Evolutionary conservation across 2,888 invertebrate species (phyloP), one percentile per base, ranked within the genome.

Genomic region (Ferrisia virgata): DNA sequence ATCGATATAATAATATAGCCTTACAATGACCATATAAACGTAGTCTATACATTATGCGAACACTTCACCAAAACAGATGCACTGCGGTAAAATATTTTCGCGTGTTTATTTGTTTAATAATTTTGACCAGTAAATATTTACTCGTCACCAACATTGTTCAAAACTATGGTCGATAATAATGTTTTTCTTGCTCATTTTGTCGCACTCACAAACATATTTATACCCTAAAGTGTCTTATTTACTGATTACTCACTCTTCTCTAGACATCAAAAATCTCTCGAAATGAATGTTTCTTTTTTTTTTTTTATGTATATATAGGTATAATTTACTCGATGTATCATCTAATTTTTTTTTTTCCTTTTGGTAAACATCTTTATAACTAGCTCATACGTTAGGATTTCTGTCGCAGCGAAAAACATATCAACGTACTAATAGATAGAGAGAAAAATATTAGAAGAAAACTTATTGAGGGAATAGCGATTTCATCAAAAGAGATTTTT

Each of bases 41-140:
- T 15, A 43, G 2, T 43, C 4, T 15, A 15, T 2, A 28, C 22
- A 58, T 25, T 25, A 58, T 25, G 58, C 9, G 58, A 2, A 58
- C 58, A 58, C 22, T 58, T 58, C 25, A 64, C 64, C 28, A 28
- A 28, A 64, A 5, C 64, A 28, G 15, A 64, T 64, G 13, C 18
- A 64, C 28, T 64, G 64, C 28, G 64, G 64, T 18, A 8, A 64
- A 64, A 64, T 4, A 25, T 13, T 64, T 64, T 22, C 53, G n/a
- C n/a, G 15, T 64, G 64, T 64, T 64, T 64, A 64, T 64, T 64
- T 64, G 28, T 28, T 64, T 28, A 64, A 64, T 64, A 64, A 53
- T 64, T 64, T 64, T 64, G 64, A 64, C 64, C 11, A 64, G 64
- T 64, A 64, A 64, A 64, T 64, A 64, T 64, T 64, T 64, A 64